Evolutionary conservation across 1,140 invertebrate genomes (phyloP).

Genomic region (Bombus confusus): DNA sequence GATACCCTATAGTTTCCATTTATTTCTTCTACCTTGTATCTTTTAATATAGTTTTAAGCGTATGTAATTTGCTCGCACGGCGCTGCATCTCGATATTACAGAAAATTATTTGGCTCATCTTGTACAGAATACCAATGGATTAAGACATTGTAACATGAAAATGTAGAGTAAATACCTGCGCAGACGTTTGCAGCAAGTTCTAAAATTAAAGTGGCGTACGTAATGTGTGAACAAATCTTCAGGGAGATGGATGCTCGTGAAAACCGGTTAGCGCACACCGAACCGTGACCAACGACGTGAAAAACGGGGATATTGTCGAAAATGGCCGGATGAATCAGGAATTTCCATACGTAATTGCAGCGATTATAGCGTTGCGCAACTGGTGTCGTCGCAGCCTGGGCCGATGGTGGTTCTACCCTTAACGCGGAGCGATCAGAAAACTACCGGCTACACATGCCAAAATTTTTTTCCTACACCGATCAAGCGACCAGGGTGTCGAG

Average conservation of each 20-base stretch:
- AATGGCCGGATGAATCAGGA: slow-evolving; percentile 78
- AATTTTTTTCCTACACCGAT: slow-evolving; percentile 37
- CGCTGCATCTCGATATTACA: neutral
- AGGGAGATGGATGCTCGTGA: neutral
- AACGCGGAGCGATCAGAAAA: neutral
- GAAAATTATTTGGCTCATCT: neutral
- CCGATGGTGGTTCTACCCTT: slow-evolving; percentile 51
- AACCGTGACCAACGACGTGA: slow-evolving; percentile 56
- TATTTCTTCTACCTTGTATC: no score
- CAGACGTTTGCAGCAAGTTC: no score
- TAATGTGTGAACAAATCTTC: neutral
- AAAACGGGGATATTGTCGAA: slow-evolving; percentile 59
- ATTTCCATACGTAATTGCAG: slow-evolving; percentile 81
- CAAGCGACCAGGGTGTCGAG: slow-evolving; percentile 72
- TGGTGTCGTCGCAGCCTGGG: slow-evolving; percentile 68
- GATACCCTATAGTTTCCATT: no score
- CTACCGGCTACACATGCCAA: slow-evolving; percentile 26
- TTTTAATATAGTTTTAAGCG: no score
- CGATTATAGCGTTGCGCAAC: slow-evolving; percentile 78
- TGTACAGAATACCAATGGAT: no score
- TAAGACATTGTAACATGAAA: neutral
- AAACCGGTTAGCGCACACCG: neutral
- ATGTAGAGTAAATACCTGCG: no score
- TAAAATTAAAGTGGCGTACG: no score
- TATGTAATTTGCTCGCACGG: neutral